phyloP scores from a whole-genome alignment of 1,140 invertebrate species.

The Temnothorax curvispinosus region DNA sequence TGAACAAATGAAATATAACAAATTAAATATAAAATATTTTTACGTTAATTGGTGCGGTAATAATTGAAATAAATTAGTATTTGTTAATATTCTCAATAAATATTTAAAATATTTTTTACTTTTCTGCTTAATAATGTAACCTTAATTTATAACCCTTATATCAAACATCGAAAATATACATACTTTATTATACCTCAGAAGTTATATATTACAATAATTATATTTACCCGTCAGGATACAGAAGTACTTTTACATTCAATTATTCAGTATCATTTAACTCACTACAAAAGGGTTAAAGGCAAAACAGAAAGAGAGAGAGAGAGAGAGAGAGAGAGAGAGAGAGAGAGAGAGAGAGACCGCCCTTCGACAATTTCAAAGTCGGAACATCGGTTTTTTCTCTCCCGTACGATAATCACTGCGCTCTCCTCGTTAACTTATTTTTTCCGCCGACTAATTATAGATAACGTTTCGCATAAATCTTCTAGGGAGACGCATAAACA shows the following conservation, averaged over 20 bases:
- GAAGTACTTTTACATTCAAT: neutral
- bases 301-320: neutral
- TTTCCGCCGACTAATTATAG: conserved; percentile 45
- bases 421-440: conserved; percentile 43
- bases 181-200: neutral
- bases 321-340: neutral
- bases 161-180: neutral
- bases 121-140: neutral
- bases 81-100: neutral
- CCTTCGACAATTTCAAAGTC: conserved; percentile 54
- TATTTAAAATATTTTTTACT: neutral
- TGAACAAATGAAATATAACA: neutral
- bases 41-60: neutral
- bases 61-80: neutral
- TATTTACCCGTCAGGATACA: neutral
- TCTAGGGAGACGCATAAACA: conserved; percentile 53
- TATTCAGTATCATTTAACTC: conserved; percentile 12
- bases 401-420: conserved; percentile 4
- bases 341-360: neutral
- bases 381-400: conserved; percentile 36
- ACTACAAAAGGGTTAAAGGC: conserved; percentile 7
- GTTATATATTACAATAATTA: neutral
- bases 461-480: conserved; percentile 44
- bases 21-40: neutral
- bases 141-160: neutral